phyloP scores from a whole-genome alignment of 2,113 vertebrate genomes.

The Scytalopus superciliaris region DNA sequence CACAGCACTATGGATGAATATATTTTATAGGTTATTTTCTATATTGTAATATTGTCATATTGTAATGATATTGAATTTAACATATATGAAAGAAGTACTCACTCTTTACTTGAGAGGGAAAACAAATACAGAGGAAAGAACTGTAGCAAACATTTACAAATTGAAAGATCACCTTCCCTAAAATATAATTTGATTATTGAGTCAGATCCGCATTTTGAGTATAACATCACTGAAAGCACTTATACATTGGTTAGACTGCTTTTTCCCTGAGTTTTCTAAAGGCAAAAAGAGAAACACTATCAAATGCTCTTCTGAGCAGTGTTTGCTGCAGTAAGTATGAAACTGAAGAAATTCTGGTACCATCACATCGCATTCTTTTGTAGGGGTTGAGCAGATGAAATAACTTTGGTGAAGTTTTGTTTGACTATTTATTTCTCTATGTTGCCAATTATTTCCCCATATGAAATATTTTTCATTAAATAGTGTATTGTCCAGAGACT shows the following conservation, averaged over 20 bases:
- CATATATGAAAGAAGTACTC: not conserved
- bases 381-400: not conserved
- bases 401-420: not conserved
- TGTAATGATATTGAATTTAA: not conserved
- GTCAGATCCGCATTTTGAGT: not conserved
- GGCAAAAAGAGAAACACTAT: not conserved
- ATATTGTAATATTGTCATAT: not conserved
- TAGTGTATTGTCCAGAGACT: not conserved
- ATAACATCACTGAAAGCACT: not conserved
- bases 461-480: not conserved
- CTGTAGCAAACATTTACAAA: not conserved
- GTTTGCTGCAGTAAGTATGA: not conserved
- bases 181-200: not conserved
- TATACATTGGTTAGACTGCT: not conserved
- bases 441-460: not conserved
- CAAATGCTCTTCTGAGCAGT: not conserved
- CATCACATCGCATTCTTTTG: not conserved
- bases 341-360: not conserved
- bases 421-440: not conserved
- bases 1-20: not conserved
- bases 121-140: not conserved
- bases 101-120: not conserved
- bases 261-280: not conserved
- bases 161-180: not conserved
- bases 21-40: not conserved